Evolutionary conservation across 2,797 vertebrate genomes (phyloP), one percentile per base, ranked within the genome.

Genomic region (Crenuchus spilurus): DNA sequence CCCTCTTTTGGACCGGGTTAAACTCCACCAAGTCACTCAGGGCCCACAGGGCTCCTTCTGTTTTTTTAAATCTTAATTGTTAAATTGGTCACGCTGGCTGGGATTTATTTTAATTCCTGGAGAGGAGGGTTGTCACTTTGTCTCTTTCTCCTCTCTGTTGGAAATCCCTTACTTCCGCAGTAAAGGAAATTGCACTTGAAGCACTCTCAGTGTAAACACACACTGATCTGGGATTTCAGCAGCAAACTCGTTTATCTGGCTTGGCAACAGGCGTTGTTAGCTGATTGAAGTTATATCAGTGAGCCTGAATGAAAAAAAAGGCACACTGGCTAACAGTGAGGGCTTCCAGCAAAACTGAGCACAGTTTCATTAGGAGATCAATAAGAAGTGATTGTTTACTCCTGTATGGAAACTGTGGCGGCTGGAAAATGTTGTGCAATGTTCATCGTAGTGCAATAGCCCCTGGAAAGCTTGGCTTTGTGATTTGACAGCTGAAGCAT

Each of bases 61-160:
- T 37, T 18, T 44, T 73, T 81, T 72, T 66, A 76, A 11, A 82
- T 82, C 76, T 82, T 77, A 80, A 84, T 83, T 83, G 73, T 67
- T 71, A 75, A 80, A 82, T 84, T 84, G 65, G 82, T 80, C 80
- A 83, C 6, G 42, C 78, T 83, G 28, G 61, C 82, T 76, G 63
- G 72, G 66, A 81, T 81, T 83, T 75, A 69, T 74, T 81, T 80
- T 75, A 75, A 84, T 79, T 82, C 70, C 58, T 72, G 46, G n/a
- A 67, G 60, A 67, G 57, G 65, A 82, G 70, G 11, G 13, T 58
- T 42, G 51, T 74, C 74, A 71, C 62, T 66, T 58, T 70, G 64
- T 72, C 44, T 70, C 61, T 49, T 63, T 61, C 61, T 72, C 61
- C 44, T 58, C 72, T 54, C 2, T 58, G 49, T 75, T 11, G 11